Evolutionary conservation across 2,888 invertebrate genomes (phyloP).

Genomic region (Liopterus haemorrhoidalis): DNA sequence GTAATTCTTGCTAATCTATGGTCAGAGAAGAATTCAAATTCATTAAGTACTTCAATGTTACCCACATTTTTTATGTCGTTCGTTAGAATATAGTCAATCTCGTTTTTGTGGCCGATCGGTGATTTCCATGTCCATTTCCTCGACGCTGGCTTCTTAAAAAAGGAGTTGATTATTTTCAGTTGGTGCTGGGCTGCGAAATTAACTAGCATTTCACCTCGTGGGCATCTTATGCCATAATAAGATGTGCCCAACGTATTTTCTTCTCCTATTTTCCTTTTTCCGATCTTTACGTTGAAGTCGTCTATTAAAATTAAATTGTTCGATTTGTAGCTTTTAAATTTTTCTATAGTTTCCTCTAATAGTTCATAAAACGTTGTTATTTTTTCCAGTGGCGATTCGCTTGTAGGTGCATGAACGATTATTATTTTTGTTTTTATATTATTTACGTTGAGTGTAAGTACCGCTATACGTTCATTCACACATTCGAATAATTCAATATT

Average conservation of each 20-base stretch:
- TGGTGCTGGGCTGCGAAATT: no score
- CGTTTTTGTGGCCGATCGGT: not conserved
- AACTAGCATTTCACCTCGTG: no score
- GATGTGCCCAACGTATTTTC: not conserved
- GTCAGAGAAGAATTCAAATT: not conserved
- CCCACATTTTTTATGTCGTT: not conserved
- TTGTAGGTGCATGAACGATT: not conserved
- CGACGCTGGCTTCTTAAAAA: not conserved
- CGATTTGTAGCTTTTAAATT: no score
- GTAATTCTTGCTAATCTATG: not conserved
- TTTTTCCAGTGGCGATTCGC: not conserved
- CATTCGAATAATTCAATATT: not conserved
- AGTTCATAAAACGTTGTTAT: not conserved
- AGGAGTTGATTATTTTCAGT: not conserved
- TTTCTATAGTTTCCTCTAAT: not conserved
- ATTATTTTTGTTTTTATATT: not conserved
- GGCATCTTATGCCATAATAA: not conserved
- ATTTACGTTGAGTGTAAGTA: not conserved
- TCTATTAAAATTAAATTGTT: not conserved
- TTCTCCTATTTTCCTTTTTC: not conserved
- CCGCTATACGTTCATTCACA: not conserved
- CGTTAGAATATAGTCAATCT: not conserved
- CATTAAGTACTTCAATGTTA: slow-evolving; percentile 1
- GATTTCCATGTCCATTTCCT: slow-evolving; percentile 5
- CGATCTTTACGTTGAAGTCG: slow-evolving; percentile 1